phyloP scores from a whole-genome alignment of 2,888 invertebrate genomes.

The Dasypolia templi region DNA sequence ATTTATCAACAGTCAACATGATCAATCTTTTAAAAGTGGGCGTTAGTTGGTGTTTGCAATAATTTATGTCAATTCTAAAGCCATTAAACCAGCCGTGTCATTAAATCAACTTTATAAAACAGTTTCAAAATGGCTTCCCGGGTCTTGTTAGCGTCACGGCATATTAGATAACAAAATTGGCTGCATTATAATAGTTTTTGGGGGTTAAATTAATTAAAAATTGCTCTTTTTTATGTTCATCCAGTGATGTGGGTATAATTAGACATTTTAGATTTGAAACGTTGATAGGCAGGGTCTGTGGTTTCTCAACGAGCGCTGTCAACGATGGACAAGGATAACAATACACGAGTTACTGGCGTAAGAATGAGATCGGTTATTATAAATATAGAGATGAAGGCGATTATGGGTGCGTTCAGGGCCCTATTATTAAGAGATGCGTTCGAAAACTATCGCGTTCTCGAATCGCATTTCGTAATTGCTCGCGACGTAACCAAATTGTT shows the following conservation, averaged over 20 bases:
- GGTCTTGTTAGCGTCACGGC: constrained; percentile 86
- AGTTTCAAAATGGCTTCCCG: constrained; percentile 84
- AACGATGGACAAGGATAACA: constrained; percentile 76
- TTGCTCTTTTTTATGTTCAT: constrained; percentile 85
- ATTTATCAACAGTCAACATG: constrained; percentile 60
- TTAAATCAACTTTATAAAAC: constrained; percentile 74
- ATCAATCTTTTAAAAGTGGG: constrained; percentile 71
- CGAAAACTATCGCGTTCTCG: constrained; percentile 82
- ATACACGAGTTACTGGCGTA: constrained; percentile 63
- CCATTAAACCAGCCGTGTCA: constrained; percentile 76
- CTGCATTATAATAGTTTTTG: constrained; percentile 88
- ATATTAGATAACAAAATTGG: constrained; percentile 90
- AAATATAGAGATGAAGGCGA: constrained; percentile 80
- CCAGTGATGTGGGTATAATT: constrained; percentile 90
- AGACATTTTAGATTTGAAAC: constrained; percentile 87
- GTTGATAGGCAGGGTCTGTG: constrained; percentile 82
- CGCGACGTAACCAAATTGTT: constrained; percentile 88
- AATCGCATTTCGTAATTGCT: constrained; percentile 88
- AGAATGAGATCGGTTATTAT: constrained; percentile 74
- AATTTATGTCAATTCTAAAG: constrained; percentile 82
- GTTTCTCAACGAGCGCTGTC: constrained; percentile 86
- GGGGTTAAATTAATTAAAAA: constrained; percentile 90
- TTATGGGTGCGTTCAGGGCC: constrained; percentile 78
- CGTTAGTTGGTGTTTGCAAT: constrained; percentile 70
- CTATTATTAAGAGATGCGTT: constrained; percentile 89